A percentile compares a stretch with the other conserved stretches of the same genome.
Conservation (phyloP, 2,888 invertebrate species). For the Teinopalpus imperialis region DNA sequence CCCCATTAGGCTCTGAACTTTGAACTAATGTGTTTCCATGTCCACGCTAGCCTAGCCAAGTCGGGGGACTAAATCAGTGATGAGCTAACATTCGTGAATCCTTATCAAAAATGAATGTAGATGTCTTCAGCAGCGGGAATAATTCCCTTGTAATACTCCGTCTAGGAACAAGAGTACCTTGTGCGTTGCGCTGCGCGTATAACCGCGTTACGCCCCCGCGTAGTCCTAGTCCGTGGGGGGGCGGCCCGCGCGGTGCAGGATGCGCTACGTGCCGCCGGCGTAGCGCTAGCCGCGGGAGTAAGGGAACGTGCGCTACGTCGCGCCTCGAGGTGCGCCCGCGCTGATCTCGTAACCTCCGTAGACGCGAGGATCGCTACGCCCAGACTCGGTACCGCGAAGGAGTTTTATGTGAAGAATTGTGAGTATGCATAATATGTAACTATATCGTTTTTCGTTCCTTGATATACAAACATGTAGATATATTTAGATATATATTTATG, state of each 20-base stretch:
- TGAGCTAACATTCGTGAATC: no score
- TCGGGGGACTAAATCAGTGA: no score
- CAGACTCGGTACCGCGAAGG: slow-evolving; percentile 90
- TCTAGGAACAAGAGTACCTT: slow-evolving; percentile 91
- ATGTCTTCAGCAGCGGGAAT: no score
- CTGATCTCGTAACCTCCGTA: slow-evolving; percentile 92
- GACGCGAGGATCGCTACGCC: slow-evolving; percentile 93
- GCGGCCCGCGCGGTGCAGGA: slow-evolving; percentile 94
- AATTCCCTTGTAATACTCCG: no score
- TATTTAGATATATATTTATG: no score
- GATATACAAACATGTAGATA: no score
- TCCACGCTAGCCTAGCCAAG: no score
- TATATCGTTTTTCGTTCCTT: no score
- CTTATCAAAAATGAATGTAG: no score
- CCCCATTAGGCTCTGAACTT: no score
- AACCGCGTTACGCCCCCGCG: slow-evolving; percentile 89
- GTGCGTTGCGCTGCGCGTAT: slow-evolving; percentile 93
- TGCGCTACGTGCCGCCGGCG: slow-evolving; percentile 85
- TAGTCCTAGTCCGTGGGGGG: slow-evolving; percentile 94
- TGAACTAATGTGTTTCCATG: no score
- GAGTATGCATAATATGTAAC: no score
- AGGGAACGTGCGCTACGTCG: slow-evolving; percentile 73
- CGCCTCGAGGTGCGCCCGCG: slow-evolving; percentile 91
- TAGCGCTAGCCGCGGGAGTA: slow-evolving; percentile 94
- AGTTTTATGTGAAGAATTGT: slow-evolving; percentile 85